Percentiles rank a stretch among this genome's conserved stretches.
These are phyloP conservation scores for Pomacea maculata DNA, from an alignment of 1,140 invertebrate genomes.

Conservation along the genomic window DNA sequence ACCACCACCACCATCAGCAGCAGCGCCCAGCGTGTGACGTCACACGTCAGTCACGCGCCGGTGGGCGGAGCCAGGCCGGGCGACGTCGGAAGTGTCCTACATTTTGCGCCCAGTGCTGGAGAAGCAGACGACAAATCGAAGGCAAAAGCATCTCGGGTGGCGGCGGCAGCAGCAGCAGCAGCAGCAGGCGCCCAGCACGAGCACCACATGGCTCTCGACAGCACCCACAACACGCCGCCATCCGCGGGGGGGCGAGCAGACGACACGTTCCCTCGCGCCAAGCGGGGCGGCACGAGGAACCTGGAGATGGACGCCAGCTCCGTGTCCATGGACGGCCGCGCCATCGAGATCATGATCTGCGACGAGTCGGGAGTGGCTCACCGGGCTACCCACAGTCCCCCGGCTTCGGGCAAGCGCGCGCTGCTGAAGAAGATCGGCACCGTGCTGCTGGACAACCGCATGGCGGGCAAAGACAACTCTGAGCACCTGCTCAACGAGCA, in stretches of 20 bases:
- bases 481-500: constrained; percentile 30
- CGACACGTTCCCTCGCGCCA: too few species aligned
- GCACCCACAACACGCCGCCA: background rate
- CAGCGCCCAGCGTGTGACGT: background rate
- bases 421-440: constrained; percentile 31
- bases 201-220: background rate
- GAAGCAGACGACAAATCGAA: constrained; percentile 11
- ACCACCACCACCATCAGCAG: background rate
- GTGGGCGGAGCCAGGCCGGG: background rate
- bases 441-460: constrained; percentile 38
- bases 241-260: background rate
- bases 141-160: background rate
- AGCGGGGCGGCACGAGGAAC: constrained; percentile 1
- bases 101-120: background rate
- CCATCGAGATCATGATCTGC: constrained; percentile 40
- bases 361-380: constrained; percentile 30
- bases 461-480: constrained; percentile 31
- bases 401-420: constrained; percentile 29
- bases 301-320: constrained; percentile 22
- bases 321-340: constrained; percentile 29
- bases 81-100: background rate
- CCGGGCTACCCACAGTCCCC: constrained; percentile 16
- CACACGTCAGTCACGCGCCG: background rate
- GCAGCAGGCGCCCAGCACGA: background rate
- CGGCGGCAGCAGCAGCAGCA: background rate